These are phyloP conservation scores for Palythoa heliodiscus DNA, from an alignment of 92 coral and sea anemone genomes.

Conservation along the genomic window DNA sequence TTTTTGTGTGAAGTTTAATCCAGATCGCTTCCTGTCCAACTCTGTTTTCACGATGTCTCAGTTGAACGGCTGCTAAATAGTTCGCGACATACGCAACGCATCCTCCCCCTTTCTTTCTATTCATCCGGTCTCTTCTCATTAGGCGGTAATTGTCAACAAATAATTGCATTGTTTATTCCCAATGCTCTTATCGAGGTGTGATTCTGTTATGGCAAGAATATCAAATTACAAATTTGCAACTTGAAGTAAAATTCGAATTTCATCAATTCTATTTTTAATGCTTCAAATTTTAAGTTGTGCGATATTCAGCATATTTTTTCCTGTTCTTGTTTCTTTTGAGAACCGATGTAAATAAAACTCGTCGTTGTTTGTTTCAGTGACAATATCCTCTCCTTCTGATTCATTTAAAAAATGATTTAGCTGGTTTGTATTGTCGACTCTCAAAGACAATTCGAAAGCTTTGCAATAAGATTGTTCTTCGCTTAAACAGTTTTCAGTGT, in stretches of 20 bases:
- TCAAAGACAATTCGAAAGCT: neutral
- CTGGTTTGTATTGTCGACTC: neutral
- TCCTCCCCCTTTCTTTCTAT: constrained; percentile 43
- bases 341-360: neutral
- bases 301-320: constrained; percentile 31
- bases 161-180: constrained; percentile 38
- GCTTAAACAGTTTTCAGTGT: neutral
- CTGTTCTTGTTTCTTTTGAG: constrained; percentile 1
- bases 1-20: constrained; percentile 46
- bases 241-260: constrained; percentile 23
- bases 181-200: constrained; percentile 22
- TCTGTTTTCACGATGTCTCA: constrained; percentile 32
- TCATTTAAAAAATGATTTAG: neutral
- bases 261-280: constrained; percentile 41
- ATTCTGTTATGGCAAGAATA: constrained; percentile 54
- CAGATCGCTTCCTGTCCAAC: constrained; percentile 45
- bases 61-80: constrained; percentile 46
- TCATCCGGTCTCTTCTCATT: constrained; percentile 36
- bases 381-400: neutral
- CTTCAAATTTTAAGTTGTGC: constrained; percentile 52
- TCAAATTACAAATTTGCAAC: constrained; percentile 46
- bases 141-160: constrained; percentile 35
- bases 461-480: neutral
- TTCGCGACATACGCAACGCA: constrained; percentile 49
- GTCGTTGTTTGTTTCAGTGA: neutral